phyloP scores from a whole-genome alignment of 2,888 invertebrate genomes.

The Eupithecia inturbata region DNA sequence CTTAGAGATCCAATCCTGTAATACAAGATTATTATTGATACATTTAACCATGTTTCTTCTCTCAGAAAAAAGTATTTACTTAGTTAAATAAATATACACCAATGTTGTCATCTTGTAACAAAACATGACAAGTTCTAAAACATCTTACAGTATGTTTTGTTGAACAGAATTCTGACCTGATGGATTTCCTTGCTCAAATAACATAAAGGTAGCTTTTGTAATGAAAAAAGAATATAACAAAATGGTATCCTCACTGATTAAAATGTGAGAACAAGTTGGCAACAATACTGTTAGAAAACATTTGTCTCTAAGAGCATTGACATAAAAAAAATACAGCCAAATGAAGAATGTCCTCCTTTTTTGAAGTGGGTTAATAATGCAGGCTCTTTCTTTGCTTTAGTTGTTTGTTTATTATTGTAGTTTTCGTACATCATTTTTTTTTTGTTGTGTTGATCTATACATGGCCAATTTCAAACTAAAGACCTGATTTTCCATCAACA shows the following conservation, averaged over 20 bases:
- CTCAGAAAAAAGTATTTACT: background rate
- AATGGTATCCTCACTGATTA: background rate
- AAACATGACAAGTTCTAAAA: background rate
- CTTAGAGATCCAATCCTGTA: background rate
- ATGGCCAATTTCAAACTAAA: background rate
- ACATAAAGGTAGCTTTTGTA: background rate
- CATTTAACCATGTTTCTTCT: background rate
- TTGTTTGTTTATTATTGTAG: background rate
- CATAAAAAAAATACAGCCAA: background rate
- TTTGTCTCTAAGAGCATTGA: background rate
- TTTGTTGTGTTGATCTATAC: background rate
- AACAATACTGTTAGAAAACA: background rate
- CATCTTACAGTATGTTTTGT: background rate
- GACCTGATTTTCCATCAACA: background rate
- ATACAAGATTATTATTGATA: background rate
- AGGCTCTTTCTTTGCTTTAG: background rate
- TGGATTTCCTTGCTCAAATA: background rate
- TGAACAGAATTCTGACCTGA: background rate
- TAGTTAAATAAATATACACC: background rate
- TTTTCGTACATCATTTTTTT: background rate
- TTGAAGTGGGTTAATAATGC: background rate
- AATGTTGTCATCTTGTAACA: slow-evolving; percentile 6
- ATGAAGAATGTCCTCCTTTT: background rate
- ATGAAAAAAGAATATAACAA: background rate
- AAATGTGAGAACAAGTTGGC: background rate